Evolutionary conservation across 2,888 invertebrate genomes (phyloP), one percentile per base, ranked within the genome.

Genomic region (Apotomis betuletana): DNA sequence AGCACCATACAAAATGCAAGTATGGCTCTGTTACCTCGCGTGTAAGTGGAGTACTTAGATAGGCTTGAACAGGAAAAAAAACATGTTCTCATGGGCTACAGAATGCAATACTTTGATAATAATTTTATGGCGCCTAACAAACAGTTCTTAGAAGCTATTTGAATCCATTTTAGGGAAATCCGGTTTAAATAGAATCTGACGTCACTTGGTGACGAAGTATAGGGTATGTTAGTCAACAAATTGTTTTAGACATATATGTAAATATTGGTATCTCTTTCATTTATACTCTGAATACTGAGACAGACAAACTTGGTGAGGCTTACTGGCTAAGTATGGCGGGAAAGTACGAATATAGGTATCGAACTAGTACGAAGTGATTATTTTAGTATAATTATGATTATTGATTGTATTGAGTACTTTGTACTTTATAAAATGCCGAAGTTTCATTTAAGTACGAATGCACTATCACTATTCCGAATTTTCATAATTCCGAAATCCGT

Each of bases 301-400:
- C 36, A 51, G n/a, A 62, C 27, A 27, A 15, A 36, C 27, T 61
- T 27, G 49, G 8, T 36, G 27, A 41, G 61, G 6, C 9, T 61
- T 62, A 38, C 27, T 27, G n/a, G 27, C 57, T 65, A 57, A 77
- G 79, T 77, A 82, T 73, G 80, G 81, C 67, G 77, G 73, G 78
- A 81, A 78, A 80, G 81, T 77, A 46, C 8, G 46, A 46, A 46
- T 46, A 46, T 75, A 76, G 78, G 41, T 13, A 55, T 3, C 9
- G 13, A 57, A 15, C 15, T 15, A 49, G 51, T 36, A 10, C 49
- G 46, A 8, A 46, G 46, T 46, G 0, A 46, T 46, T 46, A 46
- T 46, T 3, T 46, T 46, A 46, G 10, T 46, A 46, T 8, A 46
- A 46, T 46, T 9, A 46, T 46, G 15, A 15, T 15, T 15, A 15